A percentile compares a stretch with the other conserved stretches of the same genome.
phyloP scores from a whole-genome alignment of 2,797 vertebrate genomes.

The Myotis myotis region DNA sequence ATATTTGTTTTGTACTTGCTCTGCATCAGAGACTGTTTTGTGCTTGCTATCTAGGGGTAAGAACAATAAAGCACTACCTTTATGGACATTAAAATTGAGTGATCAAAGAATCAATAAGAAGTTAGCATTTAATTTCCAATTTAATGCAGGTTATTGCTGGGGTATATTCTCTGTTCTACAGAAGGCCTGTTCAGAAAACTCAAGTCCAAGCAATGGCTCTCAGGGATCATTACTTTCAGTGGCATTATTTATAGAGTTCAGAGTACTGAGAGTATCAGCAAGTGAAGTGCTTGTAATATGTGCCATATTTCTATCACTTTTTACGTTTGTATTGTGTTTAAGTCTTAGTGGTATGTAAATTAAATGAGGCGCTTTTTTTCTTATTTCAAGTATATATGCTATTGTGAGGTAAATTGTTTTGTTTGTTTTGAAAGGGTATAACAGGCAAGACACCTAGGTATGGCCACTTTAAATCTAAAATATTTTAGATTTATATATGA shows the following conservation, averaged over 20 bases:
- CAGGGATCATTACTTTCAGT: neutral
- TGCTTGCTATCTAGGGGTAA: neutral
- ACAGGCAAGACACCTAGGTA: neutral
- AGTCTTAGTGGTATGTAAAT: neutral
- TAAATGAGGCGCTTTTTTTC: neutral
- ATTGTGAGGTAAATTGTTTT: neutral
- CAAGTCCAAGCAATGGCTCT: neutral
- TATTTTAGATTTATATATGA: neutral
- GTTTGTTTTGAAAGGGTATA: neutral
- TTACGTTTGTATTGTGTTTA: neutral
- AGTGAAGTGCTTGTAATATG: too few relatives aligned
- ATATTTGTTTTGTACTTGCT: neutral
- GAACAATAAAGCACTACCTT: neutral
- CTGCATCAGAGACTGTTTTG: neutral
- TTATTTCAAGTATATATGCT: neutral
- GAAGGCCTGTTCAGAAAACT: neutral
- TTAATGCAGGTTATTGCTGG: neutral
- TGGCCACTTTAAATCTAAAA: neutral
- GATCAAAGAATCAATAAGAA: neutral
- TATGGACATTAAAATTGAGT: neutral
- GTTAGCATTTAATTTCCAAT: neutral
- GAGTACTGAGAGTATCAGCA: neutral
- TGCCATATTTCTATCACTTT: neutral
- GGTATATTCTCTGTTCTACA: neutral
- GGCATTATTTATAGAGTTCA: neutral